Conservation (phyloP, 2,888 invertebrate species). For the Trissolcus brochymenae region DNA sequence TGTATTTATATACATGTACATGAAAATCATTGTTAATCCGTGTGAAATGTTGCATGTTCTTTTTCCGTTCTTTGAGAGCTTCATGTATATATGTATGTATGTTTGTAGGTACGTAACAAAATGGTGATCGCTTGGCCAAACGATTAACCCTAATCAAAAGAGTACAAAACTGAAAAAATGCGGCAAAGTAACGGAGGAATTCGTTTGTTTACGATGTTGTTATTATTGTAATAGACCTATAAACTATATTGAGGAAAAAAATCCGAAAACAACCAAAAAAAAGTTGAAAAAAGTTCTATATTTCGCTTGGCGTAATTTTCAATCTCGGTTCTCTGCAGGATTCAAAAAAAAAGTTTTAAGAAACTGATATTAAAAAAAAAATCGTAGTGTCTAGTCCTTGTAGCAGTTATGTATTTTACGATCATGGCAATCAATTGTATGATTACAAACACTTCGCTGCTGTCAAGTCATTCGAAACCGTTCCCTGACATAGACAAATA, state of each 20-base stretch:
- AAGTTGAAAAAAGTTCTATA: constrained; percentile 35
- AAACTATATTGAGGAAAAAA: constrained; percentile 38
- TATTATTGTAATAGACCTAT: constrained; percentile 52
- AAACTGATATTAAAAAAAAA: background rate
- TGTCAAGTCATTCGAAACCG: constrained; percentile 20
- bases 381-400: constrained; percentile 72
- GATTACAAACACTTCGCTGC: no score
- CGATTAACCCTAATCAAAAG: constrained; percentile 73
- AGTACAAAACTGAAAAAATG: constrained; percentile 71
- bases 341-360: constrained; percentile 8
- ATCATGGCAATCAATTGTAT: constrained; percentile 54
- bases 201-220: constrained; percentile 60
- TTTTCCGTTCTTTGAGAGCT: constrained; percentile 33
- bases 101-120: constrained; percentile 58
- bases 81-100: constrained; percentile 57
- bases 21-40: constrained; percentile 23
- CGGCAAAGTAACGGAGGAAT: constrained; percentile 59
- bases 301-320: constrained; percentile 63
- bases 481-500: background rate
- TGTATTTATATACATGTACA: constrained; percentile 31
- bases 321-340: constrained; percentile 57
- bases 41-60: constrained; percentile 50
- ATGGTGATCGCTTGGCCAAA: constrained; percentile 68
- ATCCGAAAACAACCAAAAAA: constrained; percentile 13
- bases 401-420: constrained; percentile 66